phyloP scores from a whole-genome alignment of 2,797 vertebrate genomes.

The Leucoraja ocellata region DNA sequence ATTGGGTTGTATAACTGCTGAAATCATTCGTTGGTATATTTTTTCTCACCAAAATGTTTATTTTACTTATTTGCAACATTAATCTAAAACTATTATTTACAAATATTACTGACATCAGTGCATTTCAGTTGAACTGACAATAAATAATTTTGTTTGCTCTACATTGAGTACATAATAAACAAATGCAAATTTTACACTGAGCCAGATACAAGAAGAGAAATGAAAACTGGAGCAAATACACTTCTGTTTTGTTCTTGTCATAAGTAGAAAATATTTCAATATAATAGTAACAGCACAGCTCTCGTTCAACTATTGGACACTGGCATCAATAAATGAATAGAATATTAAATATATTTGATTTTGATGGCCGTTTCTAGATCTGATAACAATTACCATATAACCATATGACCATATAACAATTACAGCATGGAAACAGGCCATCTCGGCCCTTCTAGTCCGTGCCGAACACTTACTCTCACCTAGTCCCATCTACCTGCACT shows the following conservation, averaged over 20 bases:
- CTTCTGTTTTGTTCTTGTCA: neutral
- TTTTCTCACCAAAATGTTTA: neutral
- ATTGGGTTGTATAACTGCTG: neutral
- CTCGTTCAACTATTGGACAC: neutral
- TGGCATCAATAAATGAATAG: neutral
- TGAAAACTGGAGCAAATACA: neutral
- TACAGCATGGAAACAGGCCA: too few species aligned
- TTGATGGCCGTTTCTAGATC: neutral
- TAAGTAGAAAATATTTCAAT: neutral
- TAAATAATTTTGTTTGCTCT: neutral
- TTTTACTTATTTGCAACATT: neutral
- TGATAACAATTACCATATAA: neutral
- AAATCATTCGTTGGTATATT: neutral
- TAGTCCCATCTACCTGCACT: too few species aligned
- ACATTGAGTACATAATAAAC: neutral
- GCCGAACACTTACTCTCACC: too few species aligned
- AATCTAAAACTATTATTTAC: conserved; percentile 8
- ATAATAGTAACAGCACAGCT: neutral
- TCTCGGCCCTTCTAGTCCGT: too few species aligned
- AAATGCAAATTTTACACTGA: neutral
- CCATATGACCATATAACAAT: too few species aligned
- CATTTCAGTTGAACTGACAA: neutral
- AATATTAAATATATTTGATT: neutral
- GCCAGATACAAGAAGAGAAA: neutral
- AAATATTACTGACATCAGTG: neutral